Evolutionary conservation across 2,888 invertebrate genomes (phyloP), one percentile per base, ranked within the genome.

Genomic region (Dascillus cervinus): DNA sequence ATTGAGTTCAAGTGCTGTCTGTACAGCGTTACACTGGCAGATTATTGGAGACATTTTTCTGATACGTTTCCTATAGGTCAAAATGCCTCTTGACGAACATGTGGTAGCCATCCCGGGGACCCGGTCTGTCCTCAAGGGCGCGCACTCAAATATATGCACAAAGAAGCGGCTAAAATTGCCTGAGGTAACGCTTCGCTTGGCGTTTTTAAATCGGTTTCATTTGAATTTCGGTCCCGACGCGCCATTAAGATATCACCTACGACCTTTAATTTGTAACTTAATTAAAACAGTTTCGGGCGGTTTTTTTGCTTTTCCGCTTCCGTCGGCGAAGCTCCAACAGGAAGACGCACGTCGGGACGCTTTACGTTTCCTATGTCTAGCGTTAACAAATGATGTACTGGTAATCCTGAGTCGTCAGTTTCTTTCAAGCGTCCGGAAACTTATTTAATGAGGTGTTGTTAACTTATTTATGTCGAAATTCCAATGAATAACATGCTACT

Each of bases 321-420:
- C 39, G 39, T n/a, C n/a, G n/a, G n/a, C n/a, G n/a, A n/a, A n/a
- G n/a, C 38, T 41, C 39, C 39, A 41, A 40, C 43, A 43, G 43
- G 46, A 43, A 41, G 37, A 38, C 26, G 34, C 21, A 39, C 46
- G 50, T 47, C 48, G 43, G 40, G 51, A 43, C 49, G 46, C 46
- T 44, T 26, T 26, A 33, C 24, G 34, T 43, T 50, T 50, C 52
- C 50, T 49, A 48, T 47, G 46, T 46, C 44, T 41, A 32, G 32
- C 43, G 47, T 37, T 45, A 49, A 52, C 50, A 50, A 52, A 52
- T 46, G 49, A 47, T 37, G 34, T 41, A 47, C 46, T 42, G 41
- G 36, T 39, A 37, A 35, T 47, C 44, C 47, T 50, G 49, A 49
- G 46, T n/a, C n/a, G n/a, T n/a, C 41, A 35, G 44, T 48, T 48